Evolutionary conservation across 2,113 vertebrate species (phyloP), one percentile per base, ranked within the genome.

Genomic region (Piprites chloris): DNA sequence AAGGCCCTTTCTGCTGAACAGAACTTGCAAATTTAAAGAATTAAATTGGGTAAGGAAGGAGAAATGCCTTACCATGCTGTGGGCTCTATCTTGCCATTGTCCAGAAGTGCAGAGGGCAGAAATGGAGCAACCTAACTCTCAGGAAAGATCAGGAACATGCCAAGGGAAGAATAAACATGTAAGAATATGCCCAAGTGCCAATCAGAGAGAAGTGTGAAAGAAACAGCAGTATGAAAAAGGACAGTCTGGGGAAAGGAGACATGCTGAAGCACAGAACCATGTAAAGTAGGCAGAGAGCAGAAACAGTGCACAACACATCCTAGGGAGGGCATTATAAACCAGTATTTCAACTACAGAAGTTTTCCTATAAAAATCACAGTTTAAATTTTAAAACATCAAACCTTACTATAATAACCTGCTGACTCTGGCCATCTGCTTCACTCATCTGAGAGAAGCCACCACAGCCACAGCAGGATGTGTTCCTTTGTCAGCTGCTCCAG

Each of bases 301-400:
- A 75, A 88, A 92, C 80, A 92, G 50, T 42, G 68, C 17, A 53
- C 2, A 63, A 11, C 7, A 77, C 37, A 58, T 71, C 84, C 89
- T 77, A 74, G 18, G 33, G 77, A 95, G 42, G 33, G 55, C 72
- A 81, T 92, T 72, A 46, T 33, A 91, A 92, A 74, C 44, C 47
- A 56, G 39, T 32, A 42, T 35, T 76, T 71, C 62, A 91, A 77
- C 4, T 1, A 42, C 35, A 35, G 11, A 26, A 14, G 23, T 92
- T 71, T 42, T 15, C 23, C 32, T 65, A 58, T 24, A 74, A 87
- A 74, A 75, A 52, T 9, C 27, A 39, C 5, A 1, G 1, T 69
- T 52, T 62, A 28, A 20, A 35, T 63, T 55, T 76, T 69, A 68
- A 39, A 41, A 35, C 23, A 35, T 49, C 59, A 66, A 18, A 32